phyloP scores from a whole-genome alignment of 2,888 invertebrate genomes.

The Peribatodes rhomboidaria region DNA sequence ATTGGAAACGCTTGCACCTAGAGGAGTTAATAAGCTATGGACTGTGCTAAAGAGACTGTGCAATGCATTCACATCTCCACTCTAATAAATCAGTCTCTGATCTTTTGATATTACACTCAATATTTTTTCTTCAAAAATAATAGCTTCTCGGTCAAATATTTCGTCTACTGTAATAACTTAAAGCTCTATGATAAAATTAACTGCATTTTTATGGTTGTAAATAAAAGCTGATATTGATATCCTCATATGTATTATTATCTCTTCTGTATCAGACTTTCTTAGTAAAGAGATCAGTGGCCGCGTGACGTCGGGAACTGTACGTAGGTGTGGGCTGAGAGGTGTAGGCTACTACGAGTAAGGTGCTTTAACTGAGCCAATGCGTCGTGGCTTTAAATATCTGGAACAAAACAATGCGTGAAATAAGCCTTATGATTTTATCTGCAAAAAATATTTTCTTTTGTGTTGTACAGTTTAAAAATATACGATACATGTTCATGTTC shows the following conservation, averaged over 20 bases:
- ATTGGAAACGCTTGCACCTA: too few relatives aligned
- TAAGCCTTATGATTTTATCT: too few relatives aligned
- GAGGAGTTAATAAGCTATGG: too few relatives aligned
- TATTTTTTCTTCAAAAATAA: slow-evolving; percentile 13
- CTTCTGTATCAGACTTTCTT: slow-evolving; percentile 30
- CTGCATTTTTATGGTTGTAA: slow-evolving; percentile 24
- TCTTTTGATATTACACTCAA: not conserved
- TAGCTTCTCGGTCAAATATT: slow-evolving; percentile 27
- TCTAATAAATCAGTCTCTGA: slow-evolving; percentile 9
- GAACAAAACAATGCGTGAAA: not conserved
- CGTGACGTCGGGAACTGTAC: slow-evolving; percentile 26
- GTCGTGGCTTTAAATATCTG: not conserved
- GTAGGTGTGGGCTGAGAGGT: slow-evolving; percentile 6
- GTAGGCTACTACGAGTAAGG: not conserved
- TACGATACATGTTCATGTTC: too few relatives aligned
- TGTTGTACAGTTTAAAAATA: too few relatives aligned
- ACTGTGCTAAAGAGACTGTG: not conserved
- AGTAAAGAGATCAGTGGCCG: slow-evolving; percentile 37
- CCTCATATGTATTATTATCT: slow-evolving; percentile 31
- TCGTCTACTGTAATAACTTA: slow-evolving; percentile 23
- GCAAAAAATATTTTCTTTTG: too few relatives aligned
- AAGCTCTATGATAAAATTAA: slow-evolving; percentile 30
- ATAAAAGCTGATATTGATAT: slow-evolving; percentile 37
- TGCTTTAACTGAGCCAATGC: not conserved
- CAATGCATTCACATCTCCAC: not conserved